These are phyloP conservation scores for Hiodon tergisus DNA, from an alignment of 2,113 vertebrate species.

Conservation along the genomic window DNA sequence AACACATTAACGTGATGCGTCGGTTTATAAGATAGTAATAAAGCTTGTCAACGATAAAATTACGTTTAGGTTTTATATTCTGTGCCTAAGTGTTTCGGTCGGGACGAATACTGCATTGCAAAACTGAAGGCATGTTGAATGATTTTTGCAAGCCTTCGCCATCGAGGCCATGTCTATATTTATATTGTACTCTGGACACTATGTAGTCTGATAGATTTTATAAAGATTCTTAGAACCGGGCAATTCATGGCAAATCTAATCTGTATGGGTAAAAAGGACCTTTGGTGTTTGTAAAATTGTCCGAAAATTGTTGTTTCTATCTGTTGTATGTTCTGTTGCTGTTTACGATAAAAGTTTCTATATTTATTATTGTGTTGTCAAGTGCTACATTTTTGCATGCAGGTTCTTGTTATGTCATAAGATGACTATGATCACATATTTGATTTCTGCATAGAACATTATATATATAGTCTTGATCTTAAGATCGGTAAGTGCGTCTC, in stretches of 20 bases:
- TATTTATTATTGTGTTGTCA: constrained; percentile 81
- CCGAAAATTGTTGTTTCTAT: constrained; percentile 77
- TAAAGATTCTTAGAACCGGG: constrained; percentile 88
- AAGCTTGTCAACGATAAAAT: constrained; percentile 86
- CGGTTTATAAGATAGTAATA: constrained; percentile 73
- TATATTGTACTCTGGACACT: constrained; percentile 99
- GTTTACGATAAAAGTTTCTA: constrained; percentile 91
- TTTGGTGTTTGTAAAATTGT: constrained; percentile 74
- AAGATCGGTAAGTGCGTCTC: no score
- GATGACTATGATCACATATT: constrained; percentile 16
- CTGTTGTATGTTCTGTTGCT: constrained; percentile 80
- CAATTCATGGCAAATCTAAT: constrained; percentile 64
- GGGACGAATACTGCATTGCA: constrained; percentile 67
- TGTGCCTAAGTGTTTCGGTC: constrained; percentile 89
- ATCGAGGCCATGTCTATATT: constrained; percentile 96
- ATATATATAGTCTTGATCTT: constrained; percentile 1
- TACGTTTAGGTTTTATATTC: constrained; percentile 72
- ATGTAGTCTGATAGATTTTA: constrained; percentile 99
- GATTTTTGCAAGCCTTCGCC: constrained; percentile 93
- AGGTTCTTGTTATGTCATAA: no score
- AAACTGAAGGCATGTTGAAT: constrained; percentile 80
- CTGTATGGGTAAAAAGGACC: constrained; percentile 74
- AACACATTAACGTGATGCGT: constrained; percentile 73
- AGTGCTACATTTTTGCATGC: constrained; percentile 56
- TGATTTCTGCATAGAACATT: not conserved